A percentile compares a stretch with the other conserved stretches of the same genome.
Evolutionary conservation across 2,888 invertebrate species (phyloP).

Genomic region (Seira ritae): DNA sequence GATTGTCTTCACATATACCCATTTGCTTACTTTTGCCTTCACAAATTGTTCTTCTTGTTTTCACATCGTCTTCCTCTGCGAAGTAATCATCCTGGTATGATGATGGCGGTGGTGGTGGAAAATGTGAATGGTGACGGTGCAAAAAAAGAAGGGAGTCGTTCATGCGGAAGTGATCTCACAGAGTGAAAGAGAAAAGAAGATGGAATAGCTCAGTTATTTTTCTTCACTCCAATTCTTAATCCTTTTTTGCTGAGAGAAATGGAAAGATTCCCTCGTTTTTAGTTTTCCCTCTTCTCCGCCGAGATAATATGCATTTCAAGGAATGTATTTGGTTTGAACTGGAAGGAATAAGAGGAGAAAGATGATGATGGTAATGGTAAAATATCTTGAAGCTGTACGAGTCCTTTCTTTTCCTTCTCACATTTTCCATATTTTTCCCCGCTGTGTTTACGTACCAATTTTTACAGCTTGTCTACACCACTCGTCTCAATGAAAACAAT

Average conservation of each 20-base stretch:
- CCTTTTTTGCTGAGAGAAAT: constrained; percentile 51
- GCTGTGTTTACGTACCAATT: neutral
- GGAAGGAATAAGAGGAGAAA: constrained; percentile 9
- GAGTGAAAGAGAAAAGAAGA: constrained; percentile 31
- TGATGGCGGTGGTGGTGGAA: constrained; percentile 11
- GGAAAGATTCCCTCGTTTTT: constrained; percentile 42
- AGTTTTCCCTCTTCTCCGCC: constrained; percentile 20
- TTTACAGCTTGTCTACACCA: constrained; percentile 13
- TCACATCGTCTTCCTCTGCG: constrained; percentile 28
- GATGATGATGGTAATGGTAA: constrained; percentile 28
- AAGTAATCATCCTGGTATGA: constrained; percentile 1
- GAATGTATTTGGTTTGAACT: constrained; percentile 1
- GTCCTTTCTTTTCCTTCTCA: constrained; percentile 13
- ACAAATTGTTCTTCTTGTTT: constrained; percentile 18
- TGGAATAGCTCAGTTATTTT: constrained; percentile 25
- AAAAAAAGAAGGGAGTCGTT: constrained; percentile 40
- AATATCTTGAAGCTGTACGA: constrained; percentile 39
- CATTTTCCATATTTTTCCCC: constrained; percentile 16
- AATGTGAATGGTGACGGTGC: constrained; percentile 3
- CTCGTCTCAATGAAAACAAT: constrained; percentile 69
- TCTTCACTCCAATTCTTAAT: constrained; percentile 45
- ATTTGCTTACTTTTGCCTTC: neutral
- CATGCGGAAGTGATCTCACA: constrained; percentile 51
- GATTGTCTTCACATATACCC: neutral
- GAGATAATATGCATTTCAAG: constrained; percentile 42